These are phyloP conservation scores for Rhyacichthys aspro DNA, from an alignment of 2,797 vertebrate genomes.

Conservation along the genomic window DNA sequence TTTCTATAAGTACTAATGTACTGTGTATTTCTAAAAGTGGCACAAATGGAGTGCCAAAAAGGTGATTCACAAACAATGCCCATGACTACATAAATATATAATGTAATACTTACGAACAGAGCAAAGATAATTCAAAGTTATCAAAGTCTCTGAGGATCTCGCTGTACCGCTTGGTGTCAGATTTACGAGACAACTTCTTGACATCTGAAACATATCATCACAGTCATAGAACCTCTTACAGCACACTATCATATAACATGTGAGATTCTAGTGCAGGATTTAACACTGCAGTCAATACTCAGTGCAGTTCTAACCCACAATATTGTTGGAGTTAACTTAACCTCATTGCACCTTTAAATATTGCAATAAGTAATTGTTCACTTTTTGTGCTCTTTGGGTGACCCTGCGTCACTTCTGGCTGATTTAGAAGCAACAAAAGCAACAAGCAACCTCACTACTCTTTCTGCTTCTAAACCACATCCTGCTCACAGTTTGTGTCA, in stretches of 20 bases:
- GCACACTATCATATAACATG: neutral
- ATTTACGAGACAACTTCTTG: conserved; percentile 43
- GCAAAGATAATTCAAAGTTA: conserved; percentile 86
- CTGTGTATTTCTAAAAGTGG: too few relatives aligned
- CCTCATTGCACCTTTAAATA: too few relatives aligned
- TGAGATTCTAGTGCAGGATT: too few relatives aligned
- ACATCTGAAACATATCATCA: conserved; percentile 68
- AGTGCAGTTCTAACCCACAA: too few relatives aligned
- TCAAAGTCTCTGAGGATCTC: conserved; percentile 93
- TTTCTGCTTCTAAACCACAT: conserved; percentile 82
- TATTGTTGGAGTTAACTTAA: too few relatives aligned
- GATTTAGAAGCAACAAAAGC: conserved; percentile 46
- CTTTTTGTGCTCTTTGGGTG: neutral
- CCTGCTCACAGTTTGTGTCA: conserved; percentile 77
- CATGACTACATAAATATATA: neutral
- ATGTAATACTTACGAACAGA: conserved; percentile 79
- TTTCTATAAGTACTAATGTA: too few relatives aligned
- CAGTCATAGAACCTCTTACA: neutral
- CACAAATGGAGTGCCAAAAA: too few relatives aligned
- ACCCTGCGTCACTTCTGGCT: neutral
- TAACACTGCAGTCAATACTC: too few relatives aligned
- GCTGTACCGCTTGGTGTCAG: conserved; percentile 87
- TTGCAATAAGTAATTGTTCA: neutral
- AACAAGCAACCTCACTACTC: conserved; percentile 24
- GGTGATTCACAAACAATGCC: too few relatives aligned